Base-by-base conservation (phyloP, 2,888 invertebrate genomes). In the Leptothorax acervorum region DNA sequence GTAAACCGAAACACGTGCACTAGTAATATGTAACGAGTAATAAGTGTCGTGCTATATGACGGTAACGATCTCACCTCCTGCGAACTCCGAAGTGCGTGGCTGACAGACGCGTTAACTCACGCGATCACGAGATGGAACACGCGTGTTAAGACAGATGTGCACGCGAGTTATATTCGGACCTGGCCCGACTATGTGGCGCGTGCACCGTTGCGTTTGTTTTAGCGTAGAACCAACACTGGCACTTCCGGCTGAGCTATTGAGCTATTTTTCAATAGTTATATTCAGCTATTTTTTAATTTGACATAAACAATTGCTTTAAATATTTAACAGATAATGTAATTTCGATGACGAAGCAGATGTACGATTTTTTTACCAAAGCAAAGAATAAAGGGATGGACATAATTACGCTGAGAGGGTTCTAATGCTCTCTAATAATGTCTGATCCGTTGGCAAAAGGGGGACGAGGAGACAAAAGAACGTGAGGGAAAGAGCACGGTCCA, bases 81-180 rank as follows among this genome's bases (percentile, higher is more conserved):
- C 53, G 57, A 39, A 42, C 48, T 53, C 23, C 53, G 11, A 81
- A 55, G 60, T 63, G 42, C 48, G 45, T 51, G 71, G 62, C 45
- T 53, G 70, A 81, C 63, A 82, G 57, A 62, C 70, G 35, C 39
- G 68, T 55, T 57, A 75, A 76, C 78, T 60, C 76, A 73, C 53
- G 53, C 83, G 68, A 68, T 65, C 53, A 55, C 15, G 28, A 53
- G 63, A 76, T 39, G 23, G 35, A 68, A 68, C 84, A 57, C 84
- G 88, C 82, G 85, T 88, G 87, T 89, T 90, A 86, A 87, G 91
- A 90, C 87, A 88, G 90, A 91, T 91, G 90, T 87, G 79, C 83
- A 84, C 55, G 63, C 42, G 71, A 53, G 85, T 76, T 88, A 88
- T 88, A 83, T 88, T 85, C 83, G 86, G 83, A 82, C 63, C 92